Evolutionary conservation across 2,797 vertebrate species (phyloP).

Genomic region (Paramormyrops hopkinsi): DNA sequence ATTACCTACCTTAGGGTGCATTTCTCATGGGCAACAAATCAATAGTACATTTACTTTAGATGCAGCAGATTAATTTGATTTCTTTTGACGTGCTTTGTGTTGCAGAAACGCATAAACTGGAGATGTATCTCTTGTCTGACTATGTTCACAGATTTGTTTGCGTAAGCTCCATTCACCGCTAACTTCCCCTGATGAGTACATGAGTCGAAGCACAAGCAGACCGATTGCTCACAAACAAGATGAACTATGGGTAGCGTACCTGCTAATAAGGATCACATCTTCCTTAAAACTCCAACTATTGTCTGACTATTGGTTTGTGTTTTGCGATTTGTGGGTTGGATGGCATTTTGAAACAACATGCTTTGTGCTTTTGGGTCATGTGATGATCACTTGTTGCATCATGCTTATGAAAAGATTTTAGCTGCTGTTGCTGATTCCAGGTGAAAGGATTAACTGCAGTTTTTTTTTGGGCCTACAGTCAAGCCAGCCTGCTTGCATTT

Average conservation of each 20-base stretch:
- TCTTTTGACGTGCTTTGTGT: background rate
- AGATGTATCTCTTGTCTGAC: background rate
- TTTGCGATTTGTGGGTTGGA: background rate
- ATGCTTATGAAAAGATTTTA: slow-evolving; percentile 19
- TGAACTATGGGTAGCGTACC: background rate
- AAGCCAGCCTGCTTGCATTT: slow-evolving; percentile 17
- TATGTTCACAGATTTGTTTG: background rate
- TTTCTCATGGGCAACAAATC: slow-evolving; percentile 9
- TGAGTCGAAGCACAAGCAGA: slow-evolving; percentile 1
- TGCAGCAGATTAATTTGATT: background rate
- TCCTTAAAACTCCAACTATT: background rate
- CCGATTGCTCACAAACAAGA: background rate
- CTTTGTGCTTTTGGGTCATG: background rate
- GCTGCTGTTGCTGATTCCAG: slow-evolving; percentile 36
- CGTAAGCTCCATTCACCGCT: background rate
- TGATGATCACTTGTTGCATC: slow-evolving; percentile 31
- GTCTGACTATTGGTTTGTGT: background rate
- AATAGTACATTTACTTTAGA: slow-evolving; percentile 16
- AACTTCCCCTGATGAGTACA: background rate
- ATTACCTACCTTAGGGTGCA: background rate
- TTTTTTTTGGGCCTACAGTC: background rate
- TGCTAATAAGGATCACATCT: background rate
- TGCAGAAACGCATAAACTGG: background rate
- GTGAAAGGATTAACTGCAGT: slow-evolving; percentile 24
- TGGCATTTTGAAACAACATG: background rate